Conservation (phyloP, 1,140 invertebrate genomes). For the Dreissena polymorpha region DNA sequence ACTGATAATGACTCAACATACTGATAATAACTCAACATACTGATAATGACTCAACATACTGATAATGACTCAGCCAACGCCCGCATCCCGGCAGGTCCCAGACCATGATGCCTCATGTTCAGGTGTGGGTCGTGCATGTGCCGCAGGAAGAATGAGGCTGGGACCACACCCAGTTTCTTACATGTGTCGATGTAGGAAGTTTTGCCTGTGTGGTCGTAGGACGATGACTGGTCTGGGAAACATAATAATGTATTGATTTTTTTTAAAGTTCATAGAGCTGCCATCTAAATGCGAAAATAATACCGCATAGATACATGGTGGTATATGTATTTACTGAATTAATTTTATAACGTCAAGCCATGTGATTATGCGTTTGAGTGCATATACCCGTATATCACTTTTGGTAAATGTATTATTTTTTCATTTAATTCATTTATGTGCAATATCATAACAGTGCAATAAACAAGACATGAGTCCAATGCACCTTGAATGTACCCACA, state of each 20-base stretch:
- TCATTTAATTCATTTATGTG: no score
- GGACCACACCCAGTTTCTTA: slow-evolving; percentile 75
- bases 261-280: neutral
- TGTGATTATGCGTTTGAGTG: no score
- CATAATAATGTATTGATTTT: neutral
- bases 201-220: slow-evolving; percentile 76
- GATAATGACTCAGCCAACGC: slow-evolving; percentile 76
- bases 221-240: slow-evolving; percentile 64
- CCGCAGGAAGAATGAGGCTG: slow-evolving; percentile 77
- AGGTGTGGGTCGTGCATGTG: slow-evolving; percentile 77
- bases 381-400: no score
- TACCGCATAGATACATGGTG: neutral
- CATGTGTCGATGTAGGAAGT: slow-evolving; percentile 77
- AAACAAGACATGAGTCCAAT: no score
- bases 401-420: no score
- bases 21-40: no score
- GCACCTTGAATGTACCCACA: no score
- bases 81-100: slow-evolving; percentile 75
- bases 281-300: neutral
- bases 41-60: slow-evolving; percentile 73
- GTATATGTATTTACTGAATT: neutral
- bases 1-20: slow-evolving; percentile 76
- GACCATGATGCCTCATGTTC: slow-evolving; percentile 77
- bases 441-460: no score
- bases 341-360: no score